These are phyloP conservation scores for Paradoxurus hermaphroditus DNA, from an alignment of 2,113 vertebrate species.

Conservation along the genomic window DNA sequence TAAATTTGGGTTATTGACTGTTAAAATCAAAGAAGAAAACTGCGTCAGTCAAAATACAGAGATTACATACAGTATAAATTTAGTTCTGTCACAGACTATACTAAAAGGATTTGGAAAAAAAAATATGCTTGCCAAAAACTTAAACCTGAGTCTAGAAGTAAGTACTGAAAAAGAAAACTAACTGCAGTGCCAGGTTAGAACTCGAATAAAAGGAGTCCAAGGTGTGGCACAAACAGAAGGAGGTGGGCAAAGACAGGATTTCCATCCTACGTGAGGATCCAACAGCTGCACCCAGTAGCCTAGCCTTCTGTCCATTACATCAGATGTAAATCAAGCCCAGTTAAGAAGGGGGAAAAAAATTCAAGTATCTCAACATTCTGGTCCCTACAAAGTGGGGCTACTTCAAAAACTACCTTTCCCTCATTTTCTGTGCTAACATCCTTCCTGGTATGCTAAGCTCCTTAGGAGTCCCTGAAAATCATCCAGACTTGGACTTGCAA, in stretches of 20 bases:
- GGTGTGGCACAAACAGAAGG: neutral
- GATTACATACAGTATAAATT: conserved; percentile 28
- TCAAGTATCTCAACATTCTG: neutral
- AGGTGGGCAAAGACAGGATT: neutral
- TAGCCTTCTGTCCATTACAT: neutral
- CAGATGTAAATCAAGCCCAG: neutral
- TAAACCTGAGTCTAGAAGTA: conserved; percentile 25
- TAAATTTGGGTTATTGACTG: neutral
- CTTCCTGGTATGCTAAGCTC: neutral
- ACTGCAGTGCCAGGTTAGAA: neutral
- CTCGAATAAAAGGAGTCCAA: neutral
- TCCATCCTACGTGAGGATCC: neutral
- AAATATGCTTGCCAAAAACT: conserved; percentile 47
- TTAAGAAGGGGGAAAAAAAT: neutral
- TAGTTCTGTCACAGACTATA: conserved; percentile 30
- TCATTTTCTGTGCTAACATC: neutral
- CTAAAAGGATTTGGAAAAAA: conserved; percentile 46
- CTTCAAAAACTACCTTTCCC: neutral
- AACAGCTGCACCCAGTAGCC: neutral
- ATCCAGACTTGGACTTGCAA: neutral
- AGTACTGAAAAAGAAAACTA: neutral
- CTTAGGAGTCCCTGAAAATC: neutral
- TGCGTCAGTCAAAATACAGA: conserved; percentile 54
- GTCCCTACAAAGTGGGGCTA: neutral
- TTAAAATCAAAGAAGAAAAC: conserved; percentile 41